phyloP scores from a whole-genome alignment of 2,888 invertebrate species.

The Odontothrips loti region DNA sequence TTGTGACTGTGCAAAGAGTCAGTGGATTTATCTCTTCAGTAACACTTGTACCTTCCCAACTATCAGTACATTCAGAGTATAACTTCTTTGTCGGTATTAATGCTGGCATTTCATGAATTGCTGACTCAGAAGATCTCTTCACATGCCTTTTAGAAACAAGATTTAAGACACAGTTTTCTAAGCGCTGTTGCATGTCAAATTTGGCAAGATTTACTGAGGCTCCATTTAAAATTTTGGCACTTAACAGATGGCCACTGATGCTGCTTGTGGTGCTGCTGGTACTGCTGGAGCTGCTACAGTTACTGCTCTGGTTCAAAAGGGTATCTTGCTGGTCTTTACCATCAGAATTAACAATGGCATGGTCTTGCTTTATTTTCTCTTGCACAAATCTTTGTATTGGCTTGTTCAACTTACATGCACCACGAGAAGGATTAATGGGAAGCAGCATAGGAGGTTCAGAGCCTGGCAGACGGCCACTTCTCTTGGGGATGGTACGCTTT shows the following conservation, averaged over 20 bases:
- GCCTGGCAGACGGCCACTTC: neutral
- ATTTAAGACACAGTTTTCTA: constrained; percentile 40
- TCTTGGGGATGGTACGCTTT: neutral
- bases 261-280: neutral
- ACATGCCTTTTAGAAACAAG: constrained; percentile 33
- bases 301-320: neutral
- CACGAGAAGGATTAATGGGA: neutral
- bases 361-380: neutral
- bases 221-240: neutral
- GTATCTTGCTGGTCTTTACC: neutral
- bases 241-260: neutral
- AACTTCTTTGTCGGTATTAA: constrained; percentile 23
- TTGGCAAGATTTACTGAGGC: constrained; percentile 34
- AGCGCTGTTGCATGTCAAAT: constrained; percentile 39
- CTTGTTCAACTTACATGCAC: neutral
- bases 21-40: constrained; percentile 32
- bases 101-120: constrained; percentile 24
- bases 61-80: constrained; percentile 27
- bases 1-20: constrained; percentile 8
- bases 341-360: neutral
- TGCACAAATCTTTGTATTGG: neutral
- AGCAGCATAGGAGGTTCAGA: neutral
- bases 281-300: neutral
- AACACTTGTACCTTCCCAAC: constrained; percentile 30
- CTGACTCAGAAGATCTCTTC: constrained; percentile 30